Evolutionary conservation across 2,888 invertebrate species (phyloP).

Genomic region (Ectemnius continuus): DNA sequence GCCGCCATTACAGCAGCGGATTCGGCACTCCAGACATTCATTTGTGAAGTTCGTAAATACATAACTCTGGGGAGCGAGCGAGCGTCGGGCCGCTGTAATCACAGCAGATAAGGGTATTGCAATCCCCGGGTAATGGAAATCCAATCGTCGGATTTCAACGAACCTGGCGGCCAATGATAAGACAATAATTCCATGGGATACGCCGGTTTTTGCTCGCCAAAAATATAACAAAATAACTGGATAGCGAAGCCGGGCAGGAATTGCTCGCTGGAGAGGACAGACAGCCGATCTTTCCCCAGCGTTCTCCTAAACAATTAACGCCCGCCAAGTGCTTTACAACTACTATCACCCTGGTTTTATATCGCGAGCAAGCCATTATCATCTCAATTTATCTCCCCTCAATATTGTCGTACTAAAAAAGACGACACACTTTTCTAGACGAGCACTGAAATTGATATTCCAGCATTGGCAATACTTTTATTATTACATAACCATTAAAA

Average conservation of each 20-base stretch:
- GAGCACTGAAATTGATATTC: too few relatives aligned
- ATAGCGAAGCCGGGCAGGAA: too few relatives aligned
- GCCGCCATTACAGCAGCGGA: too few relatives aligned
- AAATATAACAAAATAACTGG: too few relatives aligned
- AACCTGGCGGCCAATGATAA: too few relatives aligned
- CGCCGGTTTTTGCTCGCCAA: too few relatives aligned
- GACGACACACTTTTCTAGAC: too few relatives aligned
- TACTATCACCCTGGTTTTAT: conserved; percentile 21
- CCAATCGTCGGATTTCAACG: not conserved
- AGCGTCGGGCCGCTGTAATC: not conserved
- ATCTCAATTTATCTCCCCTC: conserved; percentile 19
- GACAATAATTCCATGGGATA: too few relatives aligned
- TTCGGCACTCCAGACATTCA: not conserved
- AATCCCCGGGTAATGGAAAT: not conserved
- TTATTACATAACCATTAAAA: too few relatives aligned
- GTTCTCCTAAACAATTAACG: conserved; percentile 22
- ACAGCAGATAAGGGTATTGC: conserved; percentile 2
- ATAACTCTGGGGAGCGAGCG: not conserved
- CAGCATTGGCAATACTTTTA: too few relatives aligned
- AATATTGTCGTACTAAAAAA: conserved; percentile 3
- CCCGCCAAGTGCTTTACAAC: conserved; percentile 23
- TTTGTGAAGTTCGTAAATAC: not conserved
- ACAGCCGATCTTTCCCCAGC: conserved; percentile 1
- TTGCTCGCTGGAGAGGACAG: too few relatives aligned
- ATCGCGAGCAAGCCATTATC: conserved; percentile 18